Conservation (phyloP, 2,113 vertebrate species). For the Geothlypis trichas region DNA sequence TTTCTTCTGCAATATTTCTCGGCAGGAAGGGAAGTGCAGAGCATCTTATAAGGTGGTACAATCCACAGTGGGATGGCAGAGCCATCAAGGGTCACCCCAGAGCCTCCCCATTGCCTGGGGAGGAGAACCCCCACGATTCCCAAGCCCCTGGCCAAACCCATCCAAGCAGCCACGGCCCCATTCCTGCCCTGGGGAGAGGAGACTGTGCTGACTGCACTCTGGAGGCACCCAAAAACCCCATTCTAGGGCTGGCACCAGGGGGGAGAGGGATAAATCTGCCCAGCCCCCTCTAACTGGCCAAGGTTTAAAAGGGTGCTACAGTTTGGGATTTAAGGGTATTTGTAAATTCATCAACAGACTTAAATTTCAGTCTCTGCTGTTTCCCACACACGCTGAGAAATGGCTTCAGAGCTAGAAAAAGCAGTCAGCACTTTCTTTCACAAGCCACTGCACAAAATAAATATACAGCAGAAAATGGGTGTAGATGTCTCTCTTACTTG, state of each 20-base stretch:
- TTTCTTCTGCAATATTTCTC: not conserved
- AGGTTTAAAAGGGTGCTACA: not conserved
- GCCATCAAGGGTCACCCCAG: fast-evolving
- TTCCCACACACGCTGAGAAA: not conserved
- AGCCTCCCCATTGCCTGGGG: not conserved
- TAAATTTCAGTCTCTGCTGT: not conserved
- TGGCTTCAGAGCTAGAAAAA: not conserved
- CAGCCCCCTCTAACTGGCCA: not conserved
- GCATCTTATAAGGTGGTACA: not conserved
- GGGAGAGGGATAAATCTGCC: not conserved
- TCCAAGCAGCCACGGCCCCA: fast-evolving
- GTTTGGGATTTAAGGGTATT: not conserved
- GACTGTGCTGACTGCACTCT: no score
- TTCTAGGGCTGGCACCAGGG: no score
- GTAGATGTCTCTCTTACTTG: slow-evolving; percentile 9
- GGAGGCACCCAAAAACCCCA: not conserved
- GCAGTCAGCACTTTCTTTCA: slow-evolving; percentile 26
- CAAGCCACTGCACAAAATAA: slow-evolving; percentile 35
- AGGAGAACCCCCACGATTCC: fast-evolving
- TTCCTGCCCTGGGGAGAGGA: fast-evolving
- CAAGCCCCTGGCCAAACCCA: fast-evolving
- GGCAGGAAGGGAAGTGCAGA: not conserved
- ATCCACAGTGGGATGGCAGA: not conserved
- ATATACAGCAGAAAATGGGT: slow-evolving; percentile 9
- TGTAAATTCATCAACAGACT: not conserved